These are phyloP conservation scores for Cataglyphis rosenhaueri DNA, from an alignment of 2,888 invertebrate species.

Conservation along the genomic window DNA sequence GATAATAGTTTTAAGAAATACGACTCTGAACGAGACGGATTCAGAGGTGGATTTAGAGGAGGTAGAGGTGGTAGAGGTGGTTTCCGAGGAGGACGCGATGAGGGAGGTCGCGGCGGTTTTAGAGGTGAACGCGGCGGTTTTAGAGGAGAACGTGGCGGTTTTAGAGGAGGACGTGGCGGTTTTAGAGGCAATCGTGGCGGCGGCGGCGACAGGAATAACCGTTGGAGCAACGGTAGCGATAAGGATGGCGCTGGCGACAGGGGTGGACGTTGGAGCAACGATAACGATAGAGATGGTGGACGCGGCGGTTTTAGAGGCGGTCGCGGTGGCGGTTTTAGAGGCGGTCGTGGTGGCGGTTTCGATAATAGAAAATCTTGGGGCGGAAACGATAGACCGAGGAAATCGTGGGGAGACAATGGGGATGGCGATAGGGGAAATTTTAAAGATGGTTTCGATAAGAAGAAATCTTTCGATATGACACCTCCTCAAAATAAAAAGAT, in stretches of 20 bases:
- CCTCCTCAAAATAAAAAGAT: slow-evolving; percentile 92
- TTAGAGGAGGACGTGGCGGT: slow-evolving; percentile 75
- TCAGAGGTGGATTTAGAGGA: slow-evolving; percentile 58
- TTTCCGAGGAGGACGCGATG: slow-evolving; percentile 74
- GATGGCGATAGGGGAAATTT: slow-evolving; percentile 81
- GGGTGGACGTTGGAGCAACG: slow-evolving; percentile 73
- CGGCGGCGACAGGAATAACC: slow-evolving; percentile 61
- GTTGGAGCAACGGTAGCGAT: slow-evolving; percentile 77
- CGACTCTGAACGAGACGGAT: slow-evolving; percentile 68
- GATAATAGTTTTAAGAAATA: slow-evolving; percentile 76
- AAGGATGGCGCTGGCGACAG: slow-evolving; percentile 70
- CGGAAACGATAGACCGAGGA: not conserved
- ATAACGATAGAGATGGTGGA: slow-evolving; percentile 70
- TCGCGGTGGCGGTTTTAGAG: slow-evolving; percentile 73
- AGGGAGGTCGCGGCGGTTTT: slow-evolving; percentile 74
- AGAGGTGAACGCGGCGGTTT: slow-evolving; percentile 7
- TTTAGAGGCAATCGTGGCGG: slow-evolving; percentile 75
- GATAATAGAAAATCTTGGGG: slow-evolving; percentile 82
- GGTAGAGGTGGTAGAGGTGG: slow-evolving; percentile 79
- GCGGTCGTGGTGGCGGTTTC: slow-evolving; percentile 86
- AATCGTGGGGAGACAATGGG: slow-evolving; percentile 67
- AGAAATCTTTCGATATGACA: slow-evolving; percentile 81
- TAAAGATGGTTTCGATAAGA: slow-evolving; percentile 86
- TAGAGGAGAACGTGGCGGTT: slow-evolving; percentile 73
- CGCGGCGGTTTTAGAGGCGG: slow-evolving; percentile 73